Percentiles rank a stretch among this genome's conserved stretches.
phyloP scores from a whole-genome alignment of 2,797 vertebrate genomes.

The Scarus forsteni region DNA sequence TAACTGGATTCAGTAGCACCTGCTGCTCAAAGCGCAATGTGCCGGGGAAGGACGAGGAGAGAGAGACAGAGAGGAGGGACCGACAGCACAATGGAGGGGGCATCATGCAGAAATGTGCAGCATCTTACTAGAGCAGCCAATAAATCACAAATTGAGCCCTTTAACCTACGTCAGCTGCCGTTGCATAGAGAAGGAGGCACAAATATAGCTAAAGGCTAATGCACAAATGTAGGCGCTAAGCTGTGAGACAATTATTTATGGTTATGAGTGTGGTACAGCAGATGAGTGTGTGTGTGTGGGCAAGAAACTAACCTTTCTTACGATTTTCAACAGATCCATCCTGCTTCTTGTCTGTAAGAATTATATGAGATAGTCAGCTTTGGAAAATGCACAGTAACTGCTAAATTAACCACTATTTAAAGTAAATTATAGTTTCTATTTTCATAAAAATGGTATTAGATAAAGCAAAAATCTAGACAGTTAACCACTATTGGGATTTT shows the following conservation, averaged over 20 bases:
- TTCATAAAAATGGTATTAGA: background rate
- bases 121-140: slow-evolving; percentile 52
- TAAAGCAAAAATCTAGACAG: too few species aligned
- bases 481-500: background rate
- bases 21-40: slow-evolving; percentile 76
- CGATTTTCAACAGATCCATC: slow-evolving; percentile 95
- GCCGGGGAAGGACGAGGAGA: slow-evolving; percentile 63
- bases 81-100: slow-evolving; percentile 58
- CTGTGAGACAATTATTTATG: slow-evolving; percentile 52
- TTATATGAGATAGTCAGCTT: slow-evolving; percentile 40
- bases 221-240: slow-evolving; percentile 50
- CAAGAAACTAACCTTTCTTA: slow-evolving; percentile 92
- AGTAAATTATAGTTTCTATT: too few species aligned
- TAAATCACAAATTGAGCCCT: slow-evolving; percentile 48
- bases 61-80: slow-evolving; percentile 47
- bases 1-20: slow-evolving; percentile 85
- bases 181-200: slow-evolving; percentile 41
- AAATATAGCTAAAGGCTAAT: slow-evolving; percentile 49
- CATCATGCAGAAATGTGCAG: slow-evolving; percentile 50
- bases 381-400: background rate
- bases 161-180: slow-evolving; percentile 54
- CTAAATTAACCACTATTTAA: background rate
- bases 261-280: background rate
- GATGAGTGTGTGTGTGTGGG: background rate
- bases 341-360: slow-evolving; percentile 94